Evolutionary conservation across 2,888 invertebrate genomes (phyloP), one percentile per base, ranked within the genome.

Genomic region (Tigriopus californicus): DNA sequence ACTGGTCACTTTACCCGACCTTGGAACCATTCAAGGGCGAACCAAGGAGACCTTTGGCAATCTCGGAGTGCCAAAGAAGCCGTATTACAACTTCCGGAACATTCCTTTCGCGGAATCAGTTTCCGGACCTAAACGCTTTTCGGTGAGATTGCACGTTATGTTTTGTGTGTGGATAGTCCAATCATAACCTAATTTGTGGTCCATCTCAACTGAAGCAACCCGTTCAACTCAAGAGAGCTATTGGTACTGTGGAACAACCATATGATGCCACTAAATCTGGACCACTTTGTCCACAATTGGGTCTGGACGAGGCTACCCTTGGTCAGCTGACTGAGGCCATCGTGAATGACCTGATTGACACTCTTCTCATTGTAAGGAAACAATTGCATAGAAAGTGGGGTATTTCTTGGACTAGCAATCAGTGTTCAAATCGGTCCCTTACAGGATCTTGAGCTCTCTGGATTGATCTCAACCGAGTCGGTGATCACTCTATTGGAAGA

Each of bases 191-290:
- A 33, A 33, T 3, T 33, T 8, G 8, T 33, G 3, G 8, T 33
- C 8, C 3, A 33, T 33, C 33, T 5, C 8, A 5, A 3, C 33
- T 8, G 8, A 33, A 49, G 49, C 20, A 49, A 49, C 49, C 49
- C 20, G 20, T 18, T 5, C 15, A 49, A 22, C 22, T 15, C 12
- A 22, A 15, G 5, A 22, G 20, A 2, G 22, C 5, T 49, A 13
- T 56, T 15, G 56, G 56, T 3, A 41, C 49, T 2, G 20, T 40
- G 25, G 41, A 20, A n/a, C 22, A 53, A 20, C 42, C 58, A 2
- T 60, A 48, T 40, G 52, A 52, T 44, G 58, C 58, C 18, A 60
- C 44, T 13, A 51, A 25, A 20, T 41, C 58, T 22, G 53, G 52
- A 11, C 58, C 57, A 41, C 22, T 59, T 13, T 58, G 58, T 18